Base-by-base conservation (phyloP, 2,888 invertebrate species). In the Oegoconia quadripuncta region DNA sequence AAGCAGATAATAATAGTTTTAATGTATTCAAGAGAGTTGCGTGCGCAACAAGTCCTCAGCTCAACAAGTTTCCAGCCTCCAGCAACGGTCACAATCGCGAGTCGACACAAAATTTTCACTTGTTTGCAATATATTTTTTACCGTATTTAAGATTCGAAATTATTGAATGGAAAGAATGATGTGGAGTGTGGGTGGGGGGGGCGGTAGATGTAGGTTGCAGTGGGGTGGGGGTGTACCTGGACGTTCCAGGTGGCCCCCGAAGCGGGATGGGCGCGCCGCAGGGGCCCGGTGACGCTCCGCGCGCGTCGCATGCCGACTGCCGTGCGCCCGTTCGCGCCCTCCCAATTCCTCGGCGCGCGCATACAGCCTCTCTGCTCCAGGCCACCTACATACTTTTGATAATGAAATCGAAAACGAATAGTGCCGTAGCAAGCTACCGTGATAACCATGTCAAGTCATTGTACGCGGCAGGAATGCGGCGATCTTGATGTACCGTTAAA, bases 211-310 rank as follows among this genome's bases (percentile, higher is more conserved):
- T 33, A 37, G 4, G 17, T 33, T 15, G 12, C 18, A 14, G 33
- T n/a, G n/a, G n/a, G n/a, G n/a, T n/a, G n/a, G 29, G 34, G 37
- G 46, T 44, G 57, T 88, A 90, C 90, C 90, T 93, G 92, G 55
- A 94, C 94, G 71, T 94, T 94, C 94, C 94, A 94, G 78, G 94
- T 93, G 61, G 94, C 94, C 48, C 94, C 94, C 48, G 94, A 93
- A 54, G 93, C 93, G 48, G 93, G 93, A 86, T 92, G 92, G 48
- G 93, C 93, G 44, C 93, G 88, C 56, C 93, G 88, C 61, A 92
- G 77, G 58, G 91, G 90, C 52, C 91, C 91, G 44, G 87, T 82
- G 55, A 88, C 88, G 66, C 88, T 88, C 65, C 86, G 75, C 64
- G 83, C 88, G 64, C 87, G 84, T 61, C 70, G 70, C 84, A 86